A percentile compares a stretch with the other conserved stretches of the same genome.
These are phyloP conservation scores for Nezara viridula DNA, from an alignment of 2,888 invertebrate genomes.

Conservation along the genomic window DNA sequence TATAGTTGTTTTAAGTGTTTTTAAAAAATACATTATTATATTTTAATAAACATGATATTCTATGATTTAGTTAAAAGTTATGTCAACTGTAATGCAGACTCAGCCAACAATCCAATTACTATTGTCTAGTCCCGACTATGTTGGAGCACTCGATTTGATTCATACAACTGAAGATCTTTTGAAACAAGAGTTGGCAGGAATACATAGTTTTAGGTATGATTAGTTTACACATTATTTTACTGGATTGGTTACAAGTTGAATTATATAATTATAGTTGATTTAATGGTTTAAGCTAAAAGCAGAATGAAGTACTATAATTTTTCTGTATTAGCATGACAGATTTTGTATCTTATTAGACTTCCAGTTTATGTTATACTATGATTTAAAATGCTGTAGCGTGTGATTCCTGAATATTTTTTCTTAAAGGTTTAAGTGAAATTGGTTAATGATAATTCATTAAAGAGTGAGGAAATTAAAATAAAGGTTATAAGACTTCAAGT, in stretches of 20 bases:
- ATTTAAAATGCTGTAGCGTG: no score
- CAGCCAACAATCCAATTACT: slow-evolving; percentile 97
- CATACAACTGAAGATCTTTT: slow-evolving; percentile 96
- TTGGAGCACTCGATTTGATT: slow-evolving; percentile 96
- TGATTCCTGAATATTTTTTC: no score
- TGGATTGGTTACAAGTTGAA: neutral
- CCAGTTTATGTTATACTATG: no score
- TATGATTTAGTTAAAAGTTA: slow-evolving; percentile 78
- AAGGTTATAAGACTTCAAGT: no score
- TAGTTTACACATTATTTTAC: neutral
- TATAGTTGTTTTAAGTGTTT: no score
- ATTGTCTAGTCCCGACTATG: slow-evolving; percentile 95
- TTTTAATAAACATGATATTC: neutral
- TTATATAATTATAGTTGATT: no score
- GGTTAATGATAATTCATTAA: neutral
- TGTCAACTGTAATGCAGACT: slow-evolving; percentile 96
- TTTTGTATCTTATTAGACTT: no score
- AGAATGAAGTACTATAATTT: no score
- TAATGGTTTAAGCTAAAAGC: neutral
- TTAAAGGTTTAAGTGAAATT: no score
- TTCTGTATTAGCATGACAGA: neutral
- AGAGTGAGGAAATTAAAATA: neutral
- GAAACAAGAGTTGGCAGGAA: slow-evolving; percentile 88
- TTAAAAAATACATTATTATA: no score
- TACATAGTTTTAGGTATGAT: slow-evolving; percentile 86